These are phyloP conservation scores for Drosophila kambysellisi DNA, from an alignment of 2,888 invertebrate genomes.

Conservation along the genomic window DNA sequence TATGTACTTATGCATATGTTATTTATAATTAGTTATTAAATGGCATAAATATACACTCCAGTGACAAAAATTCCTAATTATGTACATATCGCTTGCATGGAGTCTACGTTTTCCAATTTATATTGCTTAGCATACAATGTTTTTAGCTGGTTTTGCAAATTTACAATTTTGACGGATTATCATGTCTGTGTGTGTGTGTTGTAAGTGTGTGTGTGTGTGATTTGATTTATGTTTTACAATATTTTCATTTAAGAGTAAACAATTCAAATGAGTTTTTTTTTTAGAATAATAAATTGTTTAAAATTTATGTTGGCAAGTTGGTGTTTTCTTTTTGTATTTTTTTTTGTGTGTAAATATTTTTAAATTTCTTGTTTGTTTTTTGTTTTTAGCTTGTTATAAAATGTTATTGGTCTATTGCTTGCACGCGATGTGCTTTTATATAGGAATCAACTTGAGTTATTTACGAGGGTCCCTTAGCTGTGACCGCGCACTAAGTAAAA, in stretches of 20 bases:
- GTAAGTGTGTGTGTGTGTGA: constrained; percentile 9
- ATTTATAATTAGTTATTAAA: constrained; percentile 35
- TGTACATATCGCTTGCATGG: constrained; percentile 50
- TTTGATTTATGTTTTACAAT: constrained; percentile 19
- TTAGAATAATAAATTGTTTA: constrained; percentile 38
- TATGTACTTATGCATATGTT: constrained; percentile 14
- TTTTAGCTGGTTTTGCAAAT: constrained; percentile 59
- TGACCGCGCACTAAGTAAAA: constrained; percentile 33
- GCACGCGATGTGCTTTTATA: constrained; percentile 61
- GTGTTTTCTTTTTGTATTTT: constrained; percentile 14
- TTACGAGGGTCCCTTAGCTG: constrained; percentile 1
- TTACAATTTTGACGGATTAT: constrained; percentile 72
- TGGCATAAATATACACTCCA: constrained; percentile 60
- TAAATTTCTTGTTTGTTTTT: constrained; percentile 1
- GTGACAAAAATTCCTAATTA: constrained; percentile 51
- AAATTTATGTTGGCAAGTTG: constrained; percentile 56
- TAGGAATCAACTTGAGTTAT: constrained; percentile 72
- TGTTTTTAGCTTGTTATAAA: constrained; percentile 24
- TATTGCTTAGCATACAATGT: constrained; percentile 74
- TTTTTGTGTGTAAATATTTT: constrained; percentile 53
- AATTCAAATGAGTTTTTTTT: constrained; percentile 47
- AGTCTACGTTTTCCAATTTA: constrained; percentile 58
- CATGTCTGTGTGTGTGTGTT: constrained; percentile 28
- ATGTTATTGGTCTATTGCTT: constrained; percentile 75
- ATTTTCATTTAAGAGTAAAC: constrained; percentile 37